Conservation (phyloP, 2,797 vertebrate genomes). For the Podarcis lilfordi region DNA sequence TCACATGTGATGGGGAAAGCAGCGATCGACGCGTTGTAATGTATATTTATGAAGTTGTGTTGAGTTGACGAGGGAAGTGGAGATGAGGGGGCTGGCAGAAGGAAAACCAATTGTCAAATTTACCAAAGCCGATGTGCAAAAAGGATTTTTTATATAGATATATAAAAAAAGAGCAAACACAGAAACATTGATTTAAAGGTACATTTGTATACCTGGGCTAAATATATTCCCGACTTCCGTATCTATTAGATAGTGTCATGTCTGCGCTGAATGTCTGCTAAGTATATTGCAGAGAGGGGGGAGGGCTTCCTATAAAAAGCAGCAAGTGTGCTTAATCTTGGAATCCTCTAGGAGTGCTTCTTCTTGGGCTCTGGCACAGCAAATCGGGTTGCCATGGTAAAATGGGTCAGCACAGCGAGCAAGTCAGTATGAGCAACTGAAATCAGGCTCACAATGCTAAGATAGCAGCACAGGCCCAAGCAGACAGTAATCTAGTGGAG, state of each 20-base stretch:
- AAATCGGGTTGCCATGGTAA: conserved; percentile 86
- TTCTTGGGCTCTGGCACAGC: conserved; percentile 66
- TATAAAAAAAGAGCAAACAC: conserved; percentile 38
- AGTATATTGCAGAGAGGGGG: conserved; percentile 33
- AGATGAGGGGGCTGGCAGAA: conserved; percentile 20
- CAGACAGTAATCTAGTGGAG: conserved; percentile 80
- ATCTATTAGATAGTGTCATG: conserved; percentile 56
- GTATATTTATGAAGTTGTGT: conserved; percentile 24
- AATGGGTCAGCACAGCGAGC: conserved; percentile 84
- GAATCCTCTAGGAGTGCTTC: conserved; percentile 73
- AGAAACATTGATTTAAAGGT: conserved; percentile 37
- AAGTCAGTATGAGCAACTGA: conserved; percentile 80
- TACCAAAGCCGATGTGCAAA: conserved; percentile 28
- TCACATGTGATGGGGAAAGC: conserved; percentile 23
- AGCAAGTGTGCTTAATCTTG: conserved; percentile 71
- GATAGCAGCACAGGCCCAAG: conserved; percentile 73
- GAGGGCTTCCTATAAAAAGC: conserved; percentile 43
- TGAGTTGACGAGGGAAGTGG: conserved; percentile 7
- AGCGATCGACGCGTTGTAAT: conserved; percentile 26
- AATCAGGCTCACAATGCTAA: conserved; percentile 73
- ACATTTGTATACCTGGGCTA: conserved; percentile 52
- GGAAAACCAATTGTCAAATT: conserved; percentile 39
- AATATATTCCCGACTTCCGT: conserved; percentile 56
- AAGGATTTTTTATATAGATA: neutral
- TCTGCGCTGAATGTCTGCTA: conserved; percentile 51